A percentile compares a stretch with the other conserved stretches of the same genome.
Conservation (phyloP, 2,113 vertebrate species). For the Petaurus breviceps region DNA sequence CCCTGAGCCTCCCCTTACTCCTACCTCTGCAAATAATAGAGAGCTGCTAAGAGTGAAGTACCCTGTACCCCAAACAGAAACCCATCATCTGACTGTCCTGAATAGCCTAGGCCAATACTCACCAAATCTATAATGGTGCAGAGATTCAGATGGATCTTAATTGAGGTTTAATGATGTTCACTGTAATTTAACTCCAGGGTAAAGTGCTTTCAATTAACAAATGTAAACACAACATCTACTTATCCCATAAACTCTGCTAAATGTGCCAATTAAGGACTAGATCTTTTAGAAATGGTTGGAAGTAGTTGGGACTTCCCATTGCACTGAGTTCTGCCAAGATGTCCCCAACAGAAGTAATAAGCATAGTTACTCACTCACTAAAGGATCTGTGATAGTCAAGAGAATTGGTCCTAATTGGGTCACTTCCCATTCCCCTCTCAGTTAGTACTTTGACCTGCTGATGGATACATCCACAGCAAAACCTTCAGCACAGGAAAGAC, state of each 20-base stretch:
- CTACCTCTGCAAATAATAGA: constrained; percentile 38
- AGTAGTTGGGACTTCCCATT: background rate
- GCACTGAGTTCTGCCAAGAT: background rate
- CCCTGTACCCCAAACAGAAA: constrained; percentile 21
- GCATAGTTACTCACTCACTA: background rate
- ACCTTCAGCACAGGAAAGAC: background rate
- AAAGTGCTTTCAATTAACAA: constrained; percentile 81
- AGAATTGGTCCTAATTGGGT: background rate
- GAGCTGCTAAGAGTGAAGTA: constrained; percentile 33
- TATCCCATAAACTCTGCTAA: constrained; percentile 75
- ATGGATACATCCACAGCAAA: background rate
- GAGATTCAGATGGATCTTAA: constrained; percentile 78
- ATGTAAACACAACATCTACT: constrained; percentile 77
- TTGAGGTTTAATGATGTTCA: constrained; percentile 79
- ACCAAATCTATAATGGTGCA: constrained; percentile 56
- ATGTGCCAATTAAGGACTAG: constrained; percentile 66
- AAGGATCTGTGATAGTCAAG: background rate
- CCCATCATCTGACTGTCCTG: background rate
- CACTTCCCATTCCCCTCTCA: background rate
- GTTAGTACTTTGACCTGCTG: background rate
- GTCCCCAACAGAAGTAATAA: background rate
- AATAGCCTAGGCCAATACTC: constrained; percentile 14
- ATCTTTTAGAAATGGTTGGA: constrained; percentile 24
- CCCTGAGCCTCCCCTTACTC: background rate
- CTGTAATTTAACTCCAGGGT: constrained; percentile 78